A percentile compares a stretch with the other conserved stretches of the same genome.
Conservation (phyloP, 2,113 vertebrate genomes). For the Sphyrna mokarran region DNA sequence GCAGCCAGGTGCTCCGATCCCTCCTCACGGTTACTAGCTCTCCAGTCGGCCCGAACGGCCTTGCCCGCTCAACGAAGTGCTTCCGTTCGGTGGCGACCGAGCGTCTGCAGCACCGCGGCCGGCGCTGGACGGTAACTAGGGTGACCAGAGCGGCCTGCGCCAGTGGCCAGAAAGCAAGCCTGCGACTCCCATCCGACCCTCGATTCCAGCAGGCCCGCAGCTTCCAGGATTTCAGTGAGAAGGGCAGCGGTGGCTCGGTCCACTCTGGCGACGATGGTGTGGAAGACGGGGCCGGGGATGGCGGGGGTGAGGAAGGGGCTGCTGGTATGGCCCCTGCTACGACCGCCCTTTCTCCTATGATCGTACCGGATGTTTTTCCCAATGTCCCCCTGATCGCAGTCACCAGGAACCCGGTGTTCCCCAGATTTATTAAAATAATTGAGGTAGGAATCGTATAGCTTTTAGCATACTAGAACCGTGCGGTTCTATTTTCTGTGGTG, state of each 20-base stretch:
- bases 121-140: not conserved
- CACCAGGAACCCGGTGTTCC: conserved; percentile 87
- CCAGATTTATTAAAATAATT: conserved; percentile 94
- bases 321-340: conserved; percentile 59
- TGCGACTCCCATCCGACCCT: not conserved
- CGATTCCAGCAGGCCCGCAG: conserved; percentile 42
- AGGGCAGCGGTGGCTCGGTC: conserved; percentile 46
- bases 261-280: conserved; percentile 57
- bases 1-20: not conserved
- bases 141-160: conserved; percentile 21
- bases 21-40: not conserved
- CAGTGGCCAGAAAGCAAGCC: conserved; percentile 37
- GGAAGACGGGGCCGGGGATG: conserved; percentile 59
- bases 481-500: not conserved
- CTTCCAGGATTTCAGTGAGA: conserved; percentile 47
- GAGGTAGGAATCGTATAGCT: conserved; percentile 64
- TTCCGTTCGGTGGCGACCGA: not conserved
- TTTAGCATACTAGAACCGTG: not conserved
- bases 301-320: conserved; percentile 44
- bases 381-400: conserved; percentile 87
- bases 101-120: not conserved
- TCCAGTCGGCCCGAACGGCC: not conserved
- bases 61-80: not conserved
- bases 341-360: conserved; percentile 84
- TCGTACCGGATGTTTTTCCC: conserved; percentile 86